Evolutionary conservation across 2,113 vertebrate genomes (phyloP).

Genomic region (Sebastes fasciatus): DNA sequence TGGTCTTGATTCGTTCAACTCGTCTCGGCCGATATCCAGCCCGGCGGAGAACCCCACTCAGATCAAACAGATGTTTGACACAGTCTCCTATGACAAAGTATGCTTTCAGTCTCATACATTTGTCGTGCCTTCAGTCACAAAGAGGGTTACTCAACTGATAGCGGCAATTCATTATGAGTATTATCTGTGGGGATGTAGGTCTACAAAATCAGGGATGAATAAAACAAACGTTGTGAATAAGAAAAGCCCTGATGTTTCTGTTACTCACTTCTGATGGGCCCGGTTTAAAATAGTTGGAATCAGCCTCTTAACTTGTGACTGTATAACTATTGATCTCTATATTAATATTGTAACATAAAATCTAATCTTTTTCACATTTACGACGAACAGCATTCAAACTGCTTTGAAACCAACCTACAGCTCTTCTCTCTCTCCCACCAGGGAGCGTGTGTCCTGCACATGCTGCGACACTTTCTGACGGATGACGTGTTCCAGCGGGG

Average conservation of each 20-base stretch:
- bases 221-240: neutral
- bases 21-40: slow-evolving; percentile 84
- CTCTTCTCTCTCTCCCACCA: slow-evolving; percentile 49
- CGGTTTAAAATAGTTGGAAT: neutral
- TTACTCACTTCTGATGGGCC: neutral
- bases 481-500: slow-evolving; percentile 86
- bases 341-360: neutral
- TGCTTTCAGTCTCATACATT: neutral
- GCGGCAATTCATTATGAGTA: neutral
- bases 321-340: neutral
- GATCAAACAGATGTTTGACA: slow-evolving; percentile 87
- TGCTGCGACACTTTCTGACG: slow-evolving; percentile 85
- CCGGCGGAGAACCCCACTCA: slow-evolving; percentile 85
- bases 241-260: neutral
- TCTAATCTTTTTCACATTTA: neutral
- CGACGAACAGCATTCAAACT: neutral
- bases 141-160: neutral
- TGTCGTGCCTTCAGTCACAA: neutral
- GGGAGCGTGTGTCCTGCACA: slow-evolving; percentile 87
- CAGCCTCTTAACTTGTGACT: neutral
- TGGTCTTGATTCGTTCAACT: slow-evolving; percentile 84
- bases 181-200: neutral
- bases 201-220: neutral
- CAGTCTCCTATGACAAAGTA: slow-evolving; percentile 87
- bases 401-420: neutral